These are phyloP conservation scores for Caenorhabditis sp. DNA, from an alignment of 2,888 invertebrate species.

Conservation along the genomic window DNA sequence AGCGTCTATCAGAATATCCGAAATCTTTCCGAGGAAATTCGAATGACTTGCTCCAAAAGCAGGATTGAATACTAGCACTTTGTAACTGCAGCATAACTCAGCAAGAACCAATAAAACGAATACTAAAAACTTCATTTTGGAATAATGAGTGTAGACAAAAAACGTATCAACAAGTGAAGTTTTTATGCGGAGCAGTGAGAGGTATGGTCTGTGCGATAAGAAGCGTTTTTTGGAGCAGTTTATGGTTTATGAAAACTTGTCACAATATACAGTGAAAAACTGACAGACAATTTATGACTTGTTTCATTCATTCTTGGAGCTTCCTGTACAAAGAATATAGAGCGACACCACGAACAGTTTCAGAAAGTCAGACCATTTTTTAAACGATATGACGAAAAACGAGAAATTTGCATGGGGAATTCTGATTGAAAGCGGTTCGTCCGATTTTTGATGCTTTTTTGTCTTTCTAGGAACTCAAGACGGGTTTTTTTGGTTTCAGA, in stretches of 20 bases:
- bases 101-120: constrained; percentile 9
- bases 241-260: constrained; percentile 22
- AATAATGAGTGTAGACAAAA: constrained; percentile 20
- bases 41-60: constrained; percentile 67
- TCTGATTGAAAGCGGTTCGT: no score
- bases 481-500: no score
- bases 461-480: neutral
- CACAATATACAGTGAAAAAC: neutral
- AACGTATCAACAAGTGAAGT: constrained; percentile 3
- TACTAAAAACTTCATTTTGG: constrained; percentile 19
- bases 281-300: constrained; percentile 23
- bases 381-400: neutral
- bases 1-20: constrained; percentile 65
- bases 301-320: constrained; percentile 7
- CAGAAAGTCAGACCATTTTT: neutral
- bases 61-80: constrained; percentile 67
- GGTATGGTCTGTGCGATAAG: constrained; percentile 33
- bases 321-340: constrained; percentile 7
- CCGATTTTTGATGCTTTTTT: neutral
- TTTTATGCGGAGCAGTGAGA: constrained; percentile 21
- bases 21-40: constrained; percentile 66
- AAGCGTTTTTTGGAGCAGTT: neutral
- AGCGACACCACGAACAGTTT: neutral
- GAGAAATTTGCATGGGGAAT: no score
- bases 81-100: constrained; percentile 40